These are phyloP conservation scores for Corvus moneduloides DNA, from an alignment of 2,113 vertebrate genomes.

Conservation along the genomic window DNA sequence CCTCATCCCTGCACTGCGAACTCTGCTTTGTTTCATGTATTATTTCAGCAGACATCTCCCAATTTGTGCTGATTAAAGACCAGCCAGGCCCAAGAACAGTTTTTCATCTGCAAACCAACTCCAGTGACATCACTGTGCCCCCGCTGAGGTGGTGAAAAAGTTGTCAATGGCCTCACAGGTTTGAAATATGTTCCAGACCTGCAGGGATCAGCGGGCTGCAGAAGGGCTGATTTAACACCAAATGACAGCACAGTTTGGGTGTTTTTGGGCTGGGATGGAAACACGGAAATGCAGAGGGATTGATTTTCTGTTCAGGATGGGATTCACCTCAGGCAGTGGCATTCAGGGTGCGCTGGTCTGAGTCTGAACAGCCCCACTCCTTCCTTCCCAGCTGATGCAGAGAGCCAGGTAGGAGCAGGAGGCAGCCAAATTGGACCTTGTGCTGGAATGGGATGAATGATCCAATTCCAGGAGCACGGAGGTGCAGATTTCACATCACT, in stretches of 20 bases:
- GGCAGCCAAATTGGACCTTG: background rate
- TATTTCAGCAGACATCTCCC: background rate
- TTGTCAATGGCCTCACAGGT: background rate
- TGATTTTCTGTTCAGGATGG: background rate
- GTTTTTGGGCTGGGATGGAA: background rate
- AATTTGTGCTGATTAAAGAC: background rate
- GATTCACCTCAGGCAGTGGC: background rate
- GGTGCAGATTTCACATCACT: background rate
- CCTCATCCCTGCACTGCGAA: background rate
- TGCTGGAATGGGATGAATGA: background rate
- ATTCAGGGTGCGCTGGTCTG: accelerated
- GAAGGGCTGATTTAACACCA: background rate
- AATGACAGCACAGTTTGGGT: background rate
- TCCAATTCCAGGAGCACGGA: background rate
- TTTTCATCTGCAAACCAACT: background rate
- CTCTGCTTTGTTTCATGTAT: accelerated
- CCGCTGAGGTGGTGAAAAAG: background rate
- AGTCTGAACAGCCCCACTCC: background rate
- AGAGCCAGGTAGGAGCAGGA: background rate
- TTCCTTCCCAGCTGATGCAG: background rate
- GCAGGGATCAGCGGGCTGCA: background rate
- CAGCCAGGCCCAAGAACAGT: background rate
- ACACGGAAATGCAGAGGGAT: background rate
- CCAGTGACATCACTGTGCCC: background rate
- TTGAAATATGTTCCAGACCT: background rate